Evolutionary conservation across 2,888 invertebrate genomes (phyloP).

Genomic region (Dermolepida albohirtum): DNA sequence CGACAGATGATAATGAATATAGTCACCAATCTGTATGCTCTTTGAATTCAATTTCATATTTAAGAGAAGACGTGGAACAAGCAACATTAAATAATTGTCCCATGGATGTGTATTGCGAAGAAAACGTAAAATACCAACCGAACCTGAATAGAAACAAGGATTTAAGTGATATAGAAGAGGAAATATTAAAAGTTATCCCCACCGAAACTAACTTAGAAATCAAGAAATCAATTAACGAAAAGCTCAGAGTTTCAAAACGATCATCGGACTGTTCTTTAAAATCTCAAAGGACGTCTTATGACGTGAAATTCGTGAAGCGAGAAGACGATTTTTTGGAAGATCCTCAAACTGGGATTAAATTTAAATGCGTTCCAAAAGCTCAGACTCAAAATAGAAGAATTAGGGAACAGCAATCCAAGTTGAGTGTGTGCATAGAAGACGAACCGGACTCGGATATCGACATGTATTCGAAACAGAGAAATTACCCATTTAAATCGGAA

Average conservation of each 20-base stretch:
- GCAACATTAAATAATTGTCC: conserved; percentile 1
- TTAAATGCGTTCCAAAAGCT: conserved; percentile 36
- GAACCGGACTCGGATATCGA: conserved; percentile 44
- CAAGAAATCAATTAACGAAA: conserved; percentile 41
- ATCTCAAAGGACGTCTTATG: not conserved
- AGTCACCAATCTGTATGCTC: conserved; percentile 12
- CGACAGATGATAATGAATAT: conserved; percentile 12
- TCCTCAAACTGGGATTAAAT: conserved; percentile 43
- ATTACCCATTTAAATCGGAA: conserved; percentile 35
- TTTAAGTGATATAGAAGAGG: conserved; percentile 40
- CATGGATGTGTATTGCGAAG: not conserved
- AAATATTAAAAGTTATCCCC: conserved; percentile 42
- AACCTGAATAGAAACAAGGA: conserved; percentile 6
- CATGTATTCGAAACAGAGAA: conserved; percentile 8
- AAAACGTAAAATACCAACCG: conserved; percentile 8
- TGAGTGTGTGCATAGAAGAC: conserved; percentile 43
- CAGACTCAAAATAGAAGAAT: conserved; percentile 13
- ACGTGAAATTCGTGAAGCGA: conserved; percentile 35
- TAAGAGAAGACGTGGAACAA: conserved; percentile 23
- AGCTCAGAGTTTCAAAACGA: conserved; percentile 24
- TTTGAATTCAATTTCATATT: not conserved
- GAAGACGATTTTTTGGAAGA: conserved; percentile 44
- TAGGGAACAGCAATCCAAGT: conserved; percentile 42
- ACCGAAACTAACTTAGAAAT: conserved; percentile 40
- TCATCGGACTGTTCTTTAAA: conserved; percentile 4